These are phyloP conservation scores for Tyto alba DNA, from an alignment of 2,113 vertebrate genomes.

Conservation along the genomic window DNA sequence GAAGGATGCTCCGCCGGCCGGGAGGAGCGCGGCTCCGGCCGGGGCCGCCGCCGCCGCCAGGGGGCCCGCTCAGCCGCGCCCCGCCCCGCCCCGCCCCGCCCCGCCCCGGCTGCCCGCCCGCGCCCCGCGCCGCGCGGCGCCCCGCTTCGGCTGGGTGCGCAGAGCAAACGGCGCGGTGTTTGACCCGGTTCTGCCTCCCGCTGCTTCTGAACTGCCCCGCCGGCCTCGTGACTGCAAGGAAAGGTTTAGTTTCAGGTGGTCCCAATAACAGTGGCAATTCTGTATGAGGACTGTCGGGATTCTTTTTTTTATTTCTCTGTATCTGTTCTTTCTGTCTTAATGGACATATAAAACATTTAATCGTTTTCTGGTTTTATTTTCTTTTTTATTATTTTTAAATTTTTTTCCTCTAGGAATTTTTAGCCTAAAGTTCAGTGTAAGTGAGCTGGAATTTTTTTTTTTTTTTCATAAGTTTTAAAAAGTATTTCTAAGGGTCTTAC, in stretches of 20 bases:
- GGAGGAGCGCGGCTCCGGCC: too few species aligned
- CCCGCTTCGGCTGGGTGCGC: too few species aligned
- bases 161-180: accelerated
- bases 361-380: neutral
- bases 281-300: neutral
- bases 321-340: neutral
- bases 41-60: neutral
- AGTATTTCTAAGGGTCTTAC: neutral
- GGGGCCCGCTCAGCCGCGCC: too few species aligned
- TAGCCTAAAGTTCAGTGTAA: neutral
- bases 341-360: neutral
- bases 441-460: neutral
- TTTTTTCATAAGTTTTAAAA: neutral
- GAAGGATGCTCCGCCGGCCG: too few species aligned
- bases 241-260: neutral
- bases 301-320: accelerated
- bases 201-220: neutral
- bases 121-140: too few species aligned
- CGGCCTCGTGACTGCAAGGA: neutral
- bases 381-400: too few species aligned
- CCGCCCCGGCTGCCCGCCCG: too few species aligned
- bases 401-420: neutral
- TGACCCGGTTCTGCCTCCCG: too few species aligned
- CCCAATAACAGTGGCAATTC: accelerated
- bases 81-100: too few species aligned